Conservation (phyloP, 1,140 invertebrate genomes). For the Hyphantria cunea region DNA sequence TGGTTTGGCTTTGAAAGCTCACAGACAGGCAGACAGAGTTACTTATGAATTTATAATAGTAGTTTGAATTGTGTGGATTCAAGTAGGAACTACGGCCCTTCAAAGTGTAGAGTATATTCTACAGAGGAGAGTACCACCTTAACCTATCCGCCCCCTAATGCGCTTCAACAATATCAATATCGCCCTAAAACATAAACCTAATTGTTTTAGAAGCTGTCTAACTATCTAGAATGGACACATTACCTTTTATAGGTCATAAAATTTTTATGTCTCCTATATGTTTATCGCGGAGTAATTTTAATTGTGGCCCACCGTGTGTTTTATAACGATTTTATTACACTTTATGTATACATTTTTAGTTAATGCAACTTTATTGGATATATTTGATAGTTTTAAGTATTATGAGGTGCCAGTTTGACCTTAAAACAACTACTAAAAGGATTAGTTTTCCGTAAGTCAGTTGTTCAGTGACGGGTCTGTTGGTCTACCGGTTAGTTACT, state of each 20-base stretch:
- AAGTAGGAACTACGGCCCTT: too few species aligned
- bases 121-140: too few species aligned
- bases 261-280: slow-evolving; percentile 54
- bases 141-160: too few species aligned
- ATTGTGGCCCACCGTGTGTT: slow-evolving; percentile 65
- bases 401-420: background rate
- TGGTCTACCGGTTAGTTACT: too few species aligned
- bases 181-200: slow-evolving; percentile 26
- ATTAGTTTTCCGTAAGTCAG: too few species aligned
- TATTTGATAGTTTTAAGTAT: background rate
- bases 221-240: slow-evolving; percentile 55
- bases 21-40: too few species aligned
- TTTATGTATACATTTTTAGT: slow-evolving; percentile 35
- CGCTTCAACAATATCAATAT: background rate
- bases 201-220: slow-evolving; percentile 37
- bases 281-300: slow-evolving; percentile 57
- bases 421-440: too few species aligned
- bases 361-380: slow-evolving; percentile 11
- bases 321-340: slow-evolving; percentile 51
- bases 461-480: too few species aligned
- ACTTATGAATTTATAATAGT: too few species aligned
- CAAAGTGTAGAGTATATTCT: too few species aligned
- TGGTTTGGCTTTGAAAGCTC: too few species aligned
- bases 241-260: slow-evolving; percentile 65
- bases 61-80: too few species aligned